Evolutionary conservation across 1,140 invertebrate genomes (phyloP).

Genomic region (Procambarus clarkii): DNA sequence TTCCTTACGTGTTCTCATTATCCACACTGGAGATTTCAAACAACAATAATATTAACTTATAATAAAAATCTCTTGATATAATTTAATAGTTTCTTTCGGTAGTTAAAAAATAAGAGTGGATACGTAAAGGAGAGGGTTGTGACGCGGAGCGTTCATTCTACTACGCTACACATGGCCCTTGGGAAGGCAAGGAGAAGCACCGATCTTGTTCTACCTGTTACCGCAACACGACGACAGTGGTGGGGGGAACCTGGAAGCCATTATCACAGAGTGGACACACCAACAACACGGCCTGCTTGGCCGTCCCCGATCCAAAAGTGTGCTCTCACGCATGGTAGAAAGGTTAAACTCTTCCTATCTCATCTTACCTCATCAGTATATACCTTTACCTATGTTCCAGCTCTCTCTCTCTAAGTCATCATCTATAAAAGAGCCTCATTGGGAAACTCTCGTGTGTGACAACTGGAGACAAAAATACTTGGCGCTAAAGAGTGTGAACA

Average conservation of each 20-base stretch:
- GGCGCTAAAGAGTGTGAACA: constrained; percentile 1
- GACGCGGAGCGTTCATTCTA: constrained; percentile 1
- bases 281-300: constrained; percentile 20
- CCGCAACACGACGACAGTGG: constrained; percentile 24
- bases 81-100: constrained; percentile 4
- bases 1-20: background rate
- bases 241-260: constrained; percentile 59
- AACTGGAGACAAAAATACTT: background rate
- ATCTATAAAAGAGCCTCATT: background rate
- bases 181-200: constrained; percentile 63
- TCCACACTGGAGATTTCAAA: constrained; percentile 23
- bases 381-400: background rate
- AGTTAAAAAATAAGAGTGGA: constrained; percentile 24
- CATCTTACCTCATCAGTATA: background rate
- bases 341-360: constrained; percentile 14
- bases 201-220: constrained; percentile 58
- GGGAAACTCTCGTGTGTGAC: background rate
- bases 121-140: constrained; percentile 25
- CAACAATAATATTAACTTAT: constrained; percentile 31
- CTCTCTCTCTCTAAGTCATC: background rate
- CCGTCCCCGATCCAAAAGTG: constrained; percentile 6
- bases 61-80: constrained; percentile 35
- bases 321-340: constrained; percentile 26
- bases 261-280: constrained; percentile 66
- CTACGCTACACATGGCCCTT: constrained; percentile 37